Percentiles rank a stretch among this genome's conserved stretches.
phyloP scores from a whole-genome alignment of 2,113 vertebrate genomes.

The Pseudorhombus dupliciocellatus region DNA sequence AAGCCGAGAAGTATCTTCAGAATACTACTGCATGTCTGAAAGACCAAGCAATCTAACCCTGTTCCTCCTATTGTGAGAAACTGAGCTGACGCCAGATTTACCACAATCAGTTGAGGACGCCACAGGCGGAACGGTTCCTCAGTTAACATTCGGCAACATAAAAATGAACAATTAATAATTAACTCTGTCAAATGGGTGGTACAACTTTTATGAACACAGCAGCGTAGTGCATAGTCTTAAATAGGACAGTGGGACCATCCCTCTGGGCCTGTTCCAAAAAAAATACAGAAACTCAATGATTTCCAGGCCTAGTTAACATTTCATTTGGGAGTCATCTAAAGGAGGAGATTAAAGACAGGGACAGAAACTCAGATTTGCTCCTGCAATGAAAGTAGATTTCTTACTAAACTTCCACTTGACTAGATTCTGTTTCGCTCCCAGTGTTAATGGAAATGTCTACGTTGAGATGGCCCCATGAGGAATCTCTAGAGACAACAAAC shows the following conservation, averaged over 20 bases:
- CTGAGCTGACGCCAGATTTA: constrained; percentile 11
- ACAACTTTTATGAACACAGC: constrained; percentile 76
- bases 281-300: constrained; percentile 47
- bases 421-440: neutral
- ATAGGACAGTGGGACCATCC: constrained; percentile 54
- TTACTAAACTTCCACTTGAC: neutral
- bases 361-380: constrained; percentile 18
- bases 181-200: constrained; percentile 75
- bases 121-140: constrained; percentile 27
- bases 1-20: neutral
- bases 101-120: constrained; percentile 43
- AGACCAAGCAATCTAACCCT: neutral
- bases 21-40: neutral
- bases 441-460: neutral
- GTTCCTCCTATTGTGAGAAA: neutral
- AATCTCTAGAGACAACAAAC: neutral
- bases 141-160: constrained; percentile 57
- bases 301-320: constrained; percentile 51
- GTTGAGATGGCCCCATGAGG: neutral
- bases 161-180: constrained; percentile 75
- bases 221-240: constrained; percentile 61
- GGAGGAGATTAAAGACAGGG: constrained; percentile 16
- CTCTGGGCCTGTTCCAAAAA: constrained; percentile 58
- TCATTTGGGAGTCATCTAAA: constrained; percentile 44
- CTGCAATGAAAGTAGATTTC: constrained; percentile 14